Conservation (phyloP, 1,140 invertebrate species). For the Aphidius ervi region DNA sequence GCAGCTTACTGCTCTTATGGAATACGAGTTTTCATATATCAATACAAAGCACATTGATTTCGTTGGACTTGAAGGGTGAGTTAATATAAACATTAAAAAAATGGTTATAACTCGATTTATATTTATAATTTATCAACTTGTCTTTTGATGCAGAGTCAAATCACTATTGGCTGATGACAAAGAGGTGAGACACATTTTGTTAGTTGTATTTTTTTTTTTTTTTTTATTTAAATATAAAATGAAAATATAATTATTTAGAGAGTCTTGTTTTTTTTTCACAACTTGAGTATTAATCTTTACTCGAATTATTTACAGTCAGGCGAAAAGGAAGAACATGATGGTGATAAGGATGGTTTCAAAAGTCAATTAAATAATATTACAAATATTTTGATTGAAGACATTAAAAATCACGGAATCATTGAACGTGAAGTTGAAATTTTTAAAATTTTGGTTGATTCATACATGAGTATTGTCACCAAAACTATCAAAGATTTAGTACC, state of each 20-base stretch:
- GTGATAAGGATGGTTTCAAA: neutral
- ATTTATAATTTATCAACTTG: neutral
- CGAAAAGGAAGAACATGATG: neutral
- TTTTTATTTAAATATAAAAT: too few relatives aligned
- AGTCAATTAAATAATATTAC: conserved; percentile 2
- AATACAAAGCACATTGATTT: conserved; percentile 99
- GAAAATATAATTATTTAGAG: too few relatives aligned
- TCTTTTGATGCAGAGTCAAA: too few relatives aligned
- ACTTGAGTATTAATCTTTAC: conserved; percentile 17
- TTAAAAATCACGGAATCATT: conserved; percentile 40
- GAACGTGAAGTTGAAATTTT: conserved; percentile 99
- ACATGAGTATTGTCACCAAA: conserved; percentile 99
- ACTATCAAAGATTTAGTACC: conserved; percentile 97
- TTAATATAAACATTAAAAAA: conserved; percentile 27
- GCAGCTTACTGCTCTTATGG: conserved; percentile 88
- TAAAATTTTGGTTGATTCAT: conserved; percentile 97
- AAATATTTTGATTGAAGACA: neutral
- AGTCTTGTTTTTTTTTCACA: neutral
- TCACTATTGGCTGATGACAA: too few relatives aligned
- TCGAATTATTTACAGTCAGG: neutral
- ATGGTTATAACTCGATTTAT: neutral
- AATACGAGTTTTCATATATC: conserved; percentile 99
- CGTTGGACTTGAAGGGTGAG: conserved; percentile 98
- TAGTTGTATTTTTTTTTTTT: too few relatives aligned
- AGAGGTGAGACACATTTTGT: too few relatives aligned